Conservation (phyloP, 2,797 vertebrate genomes). For the Eleutherodactylus coqui region DNA sequence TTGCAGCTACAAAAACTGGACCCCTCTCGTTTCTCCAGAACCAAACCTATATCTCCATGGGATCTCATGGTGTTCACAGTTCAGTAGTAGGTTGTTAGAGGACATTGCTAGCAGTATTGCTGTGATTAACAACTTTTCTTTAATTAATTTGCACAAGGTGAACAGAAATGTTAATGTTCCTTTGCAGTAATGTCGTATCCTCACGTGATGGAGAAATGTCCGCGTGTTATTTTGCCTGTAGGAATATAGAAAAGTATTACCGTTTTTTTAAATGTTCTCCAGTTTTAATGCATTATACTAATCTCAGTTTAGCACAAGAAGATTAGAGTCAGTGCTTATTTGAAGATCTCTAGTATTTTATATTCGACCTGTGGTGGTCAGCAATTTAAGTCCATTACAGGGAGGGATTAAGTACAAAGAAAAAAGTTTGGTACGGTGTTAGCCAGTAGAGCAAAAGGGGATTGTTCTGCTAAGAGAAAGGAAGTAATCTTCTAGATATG, state of each 20-base stretch:
- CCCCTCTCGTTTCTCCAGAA: not conserved
- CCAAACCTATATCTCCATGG: not conserved
- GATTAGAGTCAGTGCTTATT: constrained; percentile 31
- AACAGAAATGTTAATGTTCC: not conserved
- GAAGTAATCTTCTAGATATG: too few species aligned
- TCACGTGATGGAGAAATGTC: not conserved
- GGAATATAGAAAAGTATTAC: not conserved
- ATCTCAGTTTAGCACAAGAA: constrained; percentile 35
- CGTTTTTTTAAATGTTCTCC: constrained; percentile 22
- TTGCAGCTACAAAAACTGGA: too few species aligned
- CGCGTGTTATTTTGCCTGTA: not conserved
- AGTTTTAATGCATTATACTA: constrained; percentile 40
- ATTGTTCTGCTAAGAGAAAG: too few species aligned
- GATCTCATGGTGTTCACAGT: not conserved
- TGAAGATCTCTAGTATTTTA: constrained; percentile 14
- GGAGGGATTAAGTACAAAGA: not conserved
- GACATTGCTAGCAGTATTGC: not conserved
- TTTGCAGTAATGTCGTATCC: not conserved
- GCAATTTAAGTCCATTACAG: constrained; percentile 35
- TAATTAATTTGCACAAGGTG: not conserved
- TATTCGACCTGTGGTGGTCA: constrained; percentile 14
- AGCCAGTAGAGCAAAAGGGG: too few species aligned
- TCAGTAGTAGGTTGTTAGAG: too few species aligned
- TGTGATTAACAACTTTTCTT: not conserved
- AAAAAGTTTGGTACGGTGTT: not conserved